phyloP scores from a whole-genome alignment of 1,140 invertebrate genomes.

The Helicoverpa zea region DNA sequence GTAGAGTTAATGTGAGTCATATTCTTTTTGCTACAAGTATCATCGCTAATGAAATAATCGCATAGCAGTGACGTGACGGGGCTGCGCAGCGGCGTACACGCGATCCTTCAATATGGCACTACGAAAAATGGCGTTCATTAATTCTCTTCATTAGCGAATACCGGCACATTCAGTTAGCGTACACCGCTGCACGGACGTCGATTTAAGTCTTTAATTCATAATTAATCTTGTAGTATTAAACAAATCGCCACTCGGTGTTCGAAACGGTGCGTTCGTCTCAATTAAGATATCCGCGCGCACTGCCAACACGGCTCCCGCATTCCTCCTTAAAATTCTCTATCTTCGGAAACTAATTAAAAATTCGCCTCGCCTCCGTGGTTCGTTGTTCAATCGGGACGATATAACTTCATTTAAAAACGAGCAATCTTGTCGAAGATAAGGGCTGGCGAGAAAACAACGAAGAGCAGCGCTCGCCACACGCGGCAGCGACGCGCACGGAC shows the following conservation, averaged over 20 bases:
- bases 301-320: conserved; percentile 77
- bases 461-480: conserved; percentile 81
- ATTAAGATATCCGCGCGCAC: conserved; percentile 81
- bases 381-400: conserved; percentile 84
- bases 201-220: conserved; percentile 72
- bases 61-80: conserved; percentile 48
- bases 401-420: conserved; percentile 87
- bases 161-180: conserved; percentile 56
- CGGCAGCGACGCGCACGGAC: conserved; percentile 70
- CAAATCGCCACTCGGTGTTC: conserved; percentile 67
- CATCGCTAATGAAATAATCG: conserved; percentile 52
- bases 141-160: conserved; percentile 67
- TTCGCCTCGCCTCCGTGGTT: conserved; percentile 82
- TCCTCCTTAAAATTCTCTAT: conserved; percentile 84
- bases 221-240: conserved; percentile 72
- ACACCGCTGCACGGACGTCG: conserved; percentile 56
- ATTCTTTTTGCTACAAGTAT: conserved; percentile 48
- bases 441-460: conserved; percentile 85
- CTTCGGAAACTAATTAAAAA: conserved; percentile 87
- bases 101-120: conserved; percentile 62
- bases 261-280: conserved; percentile 73
- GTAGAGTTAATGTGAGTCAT: conserved; percentile 43
- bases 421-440: conserved; percentile 85
- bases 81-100: conserved; percentile 56
- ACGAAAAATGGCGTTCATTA: conserved; percentile 68